Conservation (phyloP, 2,888 invertebrate species). For the Eumacrocentrus americanus region DNA sequence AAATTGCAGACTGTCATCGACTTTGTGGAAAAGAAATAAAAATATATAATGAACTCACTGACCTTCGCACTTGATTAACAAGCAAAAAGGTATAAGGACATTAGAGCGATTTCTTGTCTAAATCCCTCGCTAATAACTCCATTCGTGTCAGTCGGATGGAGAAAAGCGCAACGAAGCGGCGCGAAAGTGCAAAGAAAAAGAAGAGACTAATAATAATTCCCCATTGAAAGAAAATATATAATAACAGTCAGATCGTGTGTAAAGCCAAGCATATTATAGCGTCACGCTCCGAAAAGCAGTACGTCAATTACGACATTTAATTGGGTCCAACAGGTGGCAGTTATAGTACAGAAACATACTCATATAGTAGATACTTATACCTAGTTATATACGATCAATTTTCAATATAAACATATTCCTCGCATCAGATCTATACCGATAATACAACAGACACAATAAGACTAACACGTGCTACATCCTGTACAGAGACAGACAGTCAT, state of each 20-base stretch:
- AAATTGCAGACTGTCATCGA: too few species aligned
- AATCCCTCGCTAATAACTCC: too few species aligned
- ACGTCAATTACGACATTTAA: conserved; percentile 49
- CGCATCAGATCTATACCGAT: too few species aligned
- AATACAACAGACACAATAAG: too few species aligned
- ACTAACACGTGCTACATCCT: conserved; percentile 21
- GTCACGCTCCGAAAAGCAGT: conserved; percentile 49
- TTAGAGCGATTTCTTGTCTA: too few species aligned
- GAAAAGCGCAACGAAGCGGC: conserved; percentile 8
- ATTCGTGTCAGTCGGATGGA: too few species aligned
- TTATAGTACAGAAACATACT: too few species aligned
- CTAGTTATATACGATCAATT: background rate
- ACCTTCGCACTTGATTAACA: too few species aligned
- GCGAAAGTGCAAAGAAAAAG: conserved; percentile 6
- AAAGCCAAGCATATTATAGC: conserved; percentile 13
- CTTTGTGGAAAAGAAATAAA: too few species aligned
- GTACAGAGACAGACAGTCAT: background rate
- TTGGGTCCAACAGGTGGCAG: conserved; percentile 47
- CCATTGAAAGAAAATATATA: conserved; percentile 29
- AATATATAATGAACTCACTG: too few species aligned
- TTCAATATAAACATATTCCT: background rate
- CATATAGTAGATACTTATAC: background rate
- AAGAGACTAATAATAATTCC: conserved; percentile 5
- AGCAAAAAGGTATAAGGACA: too few species aligned
- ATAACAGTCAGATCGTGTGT: conserved; percentile 28